phyloP scores from a whole-genome alignment of 2,888 invertebrate species.

The Serripes groenlandicus region DNA sequence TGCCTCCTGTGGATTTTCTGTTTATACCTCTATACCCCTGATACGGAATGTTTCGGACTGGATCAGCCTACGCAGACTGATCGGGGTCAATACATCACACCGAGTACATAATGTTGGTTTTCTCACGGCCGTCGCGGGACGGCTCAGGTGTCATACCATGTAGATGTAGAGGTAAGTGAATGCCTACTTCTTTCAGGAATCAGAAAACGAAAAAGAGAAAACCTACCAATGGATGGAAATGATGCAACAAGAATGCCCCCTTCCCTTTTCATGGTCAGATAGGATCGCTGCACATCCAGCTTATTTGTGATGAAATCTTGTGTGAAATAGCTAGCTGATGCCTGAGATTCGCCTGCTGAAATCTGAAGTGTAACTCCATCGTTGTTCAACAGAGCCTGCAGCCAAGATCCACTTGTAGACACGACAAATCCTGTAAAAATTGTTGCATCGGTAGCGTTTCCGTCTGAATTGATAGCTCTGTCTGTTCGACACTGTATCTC shows the following conservation, averaged over 20 bases:
- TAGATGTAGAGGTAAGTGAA: too few relatives aligned
- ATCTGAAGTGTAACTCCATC: slow-evolving; percentile 31
- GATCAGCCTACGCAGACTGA: too few relatives aligned
- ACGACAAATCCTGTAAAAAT: slow-evolving; percentile 56
- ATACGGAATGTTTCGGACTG: too few relatives aligned
- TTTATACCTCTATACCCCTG: too few relatives aligned
- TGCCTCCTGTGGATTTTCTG: too few relatives aligned
- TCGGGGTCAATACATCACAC: too few relatives aligned
- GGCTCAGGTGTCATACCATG: too few relatives aligned
- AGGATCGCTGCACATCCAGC: background rate
- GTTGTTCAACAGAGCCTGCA: slow-evolving; percentile 53
- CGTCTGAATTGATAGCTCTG: slow-evolving; percentile 31
- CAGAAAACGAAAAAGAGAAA: too few relatives aligned
- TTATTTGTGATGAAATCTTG: slow-evolving; percentile 30
- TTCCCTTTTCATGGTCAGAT: background rate
- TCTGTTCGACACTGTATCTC: slow-evolving; percentile 56
- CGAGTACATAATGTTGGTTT: too few relatives aligned
- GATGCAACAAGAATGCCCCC: slow-evolving; percentile 17
- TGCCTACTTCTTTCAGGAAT: too few relatives aligned
- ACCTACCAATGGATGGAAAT: slow-evolving; percentile 21
- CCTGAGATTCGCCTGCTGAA: slow-evolving; percentile 24
- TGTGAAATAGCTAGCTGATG: slow-evolving; percentile 29
- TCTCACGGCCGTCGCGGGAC: too few relatives aligned
- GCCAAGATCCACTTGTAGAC: slow-evolving; percentile 27
- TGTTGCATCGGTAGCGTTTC: slow-evolving; percentile 40